Evolutionary conservation across 2,888 invertebrate genomes (phyloP).

Genomic region (Phania funesta): DNA sequence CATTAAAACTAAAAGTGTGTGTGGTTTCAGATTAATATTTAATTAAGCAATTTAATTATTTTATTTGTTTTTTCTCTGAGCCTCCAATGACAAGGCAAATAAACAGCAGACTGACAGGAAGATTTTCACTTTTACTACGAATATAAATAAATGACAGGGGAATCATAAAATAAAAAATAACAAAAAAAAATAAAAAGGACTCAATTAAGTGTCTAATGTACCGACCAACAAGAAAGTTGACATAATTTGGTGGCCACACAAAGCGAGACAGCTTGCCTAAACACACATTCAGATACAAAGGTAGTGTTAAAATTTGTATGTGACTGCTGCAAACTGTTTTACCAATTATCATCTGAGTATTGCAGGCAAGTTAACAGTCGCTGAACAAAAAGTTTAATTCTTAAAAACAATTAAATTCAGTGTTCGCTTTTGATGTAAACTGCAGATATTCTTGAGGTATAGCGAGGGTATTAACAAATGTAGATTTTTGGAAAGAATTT

Average conservation of each 20-base stretch:
- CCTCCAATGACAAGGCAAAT: neutral
- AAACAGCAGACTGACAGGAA: neutral
- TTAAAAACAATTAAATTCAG: conserved; percentile 1
- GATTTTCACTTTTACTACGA: neutral
- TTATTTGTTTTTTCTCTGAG: too few relatives aligned
- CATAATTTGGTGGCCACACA: neutral
- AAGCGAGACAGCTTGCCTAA: neutral
- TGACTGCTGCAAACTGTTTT: too few relatives aligned
- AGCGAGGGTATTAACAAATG: too few relatives aligned
- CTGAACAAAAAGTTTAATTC: conserved; percentile 22
- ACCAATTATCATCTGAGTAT: too few relatives aligned
- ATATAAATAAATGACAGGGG: conserved; percentile 12
- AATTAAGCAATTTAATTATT: too few relatives aligned
- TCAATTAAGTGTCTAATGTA: neutral
- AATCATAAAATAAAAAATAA: neutral
- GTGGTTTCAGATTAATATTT: too few relatives aligned
- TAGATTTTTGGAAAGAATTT: too few relatives aligned
- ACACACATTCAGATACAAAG: neutral
- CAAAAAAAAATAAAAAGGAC: neutral
- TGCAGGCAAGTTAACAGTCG: neutral
- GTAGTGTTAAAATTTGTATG: too few relatives aligned
- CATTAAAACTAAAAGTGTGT: too few relatives aligned
- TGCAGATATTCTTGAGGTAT: too few relatives aligned
- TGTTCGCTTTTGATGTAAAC: conserved; percentile 8
- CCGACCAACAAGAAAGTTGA: neutral